Evolutionary conservation across 2,113 vertebrate species (phyloP).

Genomic region (Istiophorus platypterus): DNA sequence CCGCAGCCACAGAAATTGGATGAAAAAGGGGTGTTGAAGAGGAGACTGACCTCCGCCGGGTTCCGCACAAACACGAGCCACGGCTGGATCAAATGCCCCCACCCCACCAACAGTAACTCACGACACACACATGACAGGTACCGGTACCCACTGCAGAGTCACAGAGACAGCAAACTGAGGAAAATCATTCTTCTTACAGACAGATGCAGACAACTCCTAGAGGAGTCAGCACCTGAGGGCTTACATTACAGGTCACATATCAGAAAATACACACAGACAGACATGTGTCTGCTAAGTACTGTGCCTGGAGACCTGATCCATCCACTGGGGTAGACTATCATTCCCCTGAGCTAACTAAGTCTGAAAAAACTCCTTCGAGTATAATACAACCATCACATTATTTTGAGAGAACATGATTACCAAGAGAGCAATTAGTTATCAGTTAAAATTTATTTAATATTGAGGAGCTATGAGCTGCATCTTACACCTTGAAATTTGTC

Average conservation of each 20-base stretch:
- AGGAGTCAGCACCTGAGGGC: conserved; percentile 26
- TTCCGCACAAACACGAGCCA: conserved; percentile 72
- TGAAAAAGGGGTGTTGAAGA: conserved; percentile 81
- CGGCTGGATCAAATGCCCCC: conserved; percentile 74
- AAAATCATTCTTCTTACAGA: background rate
- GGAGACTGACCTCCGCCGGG: conserved; percentile 76
- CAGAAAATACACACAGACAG: conserved; percentile 14
- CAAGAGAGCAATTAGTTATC: background rate
- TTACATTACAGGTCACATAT: conserved; percentile 32
- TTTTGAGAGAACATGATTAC: background rate
- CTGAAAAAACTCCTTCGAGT: background rate
- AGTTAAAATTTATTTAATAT: background rate
- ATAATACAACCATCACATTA: background rate
- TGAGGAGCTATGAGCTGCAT: background rate
- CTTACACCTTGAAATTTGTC: background rate
- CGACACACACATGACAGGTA: conserved; percentile 47
- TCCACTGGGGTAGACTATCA: conserved; percentile 4
- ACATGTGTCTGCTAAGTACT: conserved; percentile 9
- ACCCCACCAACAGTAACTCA: background rate
- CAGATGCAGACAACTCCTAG: background rate
- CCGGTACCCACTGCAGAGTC: background rate
- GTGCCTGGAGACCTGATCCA: conserved; percentile 8
- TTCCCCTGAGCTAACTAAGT: background rate
- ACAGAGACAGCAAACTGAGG: background rate
- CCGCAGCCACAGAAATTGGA: conserved; percentile 81